These are phyloP conservation scores for Sialia sialis DNA, from an alignment of 2,113 vertebrate species.

Conservation along the genomic window DNA sequence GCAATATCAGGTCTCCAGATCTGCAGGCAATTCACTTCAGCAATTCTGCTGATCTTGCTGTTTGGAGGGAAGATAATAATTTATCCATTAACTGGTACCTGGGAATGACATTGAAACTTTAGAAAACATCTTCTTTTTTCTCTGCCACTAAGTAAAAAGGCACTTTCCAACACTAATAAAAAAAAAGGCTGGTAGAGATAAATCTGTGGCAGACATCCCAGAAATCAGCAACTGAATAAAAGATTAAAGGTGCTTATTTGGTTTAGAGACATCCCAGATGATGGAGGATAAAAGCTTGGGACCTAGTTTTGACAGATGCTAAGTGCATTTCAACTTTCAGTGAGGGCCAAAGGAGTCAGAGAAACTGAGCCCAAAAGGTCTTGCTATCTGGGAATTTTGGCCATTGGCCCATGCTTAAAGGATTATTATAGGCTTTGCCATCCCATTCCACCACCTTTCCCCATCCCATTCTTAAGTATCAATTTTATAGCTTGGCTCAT, in stretches of 20 bases:
- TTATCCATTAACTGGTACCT: slow-evolving; percentile 56
- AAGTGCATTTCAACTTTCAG: background rate
- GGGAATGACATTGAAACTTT: slow-evolving; percentile 50
- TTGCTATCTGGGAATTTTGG: background rate
- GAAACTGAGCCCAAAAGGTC: background rate
- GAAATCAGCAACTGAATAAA: slow-evolving; percentile 16
- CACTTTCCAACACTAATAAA: slow-evolving; percentile 35
- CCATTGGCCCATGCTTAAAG: background rate
- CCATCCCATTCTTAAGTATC: background rate
- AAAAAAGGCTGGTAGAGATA: background rate
- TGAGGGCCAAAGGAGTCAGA: background rate
- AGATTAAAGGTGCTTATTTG: slow-evolving; percentile 21
- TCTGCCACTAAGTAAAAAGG: slow-evolving; percentile 37
- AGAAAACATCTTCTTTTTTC: background rate
- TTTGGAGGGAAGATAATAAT: slow-evolving; percentile 45
- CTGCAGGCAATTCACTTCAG: slow-evolving; percentile 28
- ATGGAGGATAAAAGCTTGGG: background rate
- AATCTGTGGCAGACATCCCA: background rate
- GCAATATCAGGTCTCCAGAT: slow-evolving; percentile 57
- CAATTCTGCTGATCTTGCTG: slow-evolving; percentile 47
- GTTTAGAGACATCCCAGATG: background rate
- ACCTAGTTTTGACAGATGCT: background rate
- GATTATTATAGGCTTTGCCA: background rate
- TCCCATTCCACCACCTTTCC: background rate
- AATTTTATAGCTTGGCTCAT: background rate